Evolutionary conservation across 2,888 invertebrate genomes (phyloP), one percentile per base, ranked within the genome.

Genomic region (Rhaphigaster nebulosa): DNA sequence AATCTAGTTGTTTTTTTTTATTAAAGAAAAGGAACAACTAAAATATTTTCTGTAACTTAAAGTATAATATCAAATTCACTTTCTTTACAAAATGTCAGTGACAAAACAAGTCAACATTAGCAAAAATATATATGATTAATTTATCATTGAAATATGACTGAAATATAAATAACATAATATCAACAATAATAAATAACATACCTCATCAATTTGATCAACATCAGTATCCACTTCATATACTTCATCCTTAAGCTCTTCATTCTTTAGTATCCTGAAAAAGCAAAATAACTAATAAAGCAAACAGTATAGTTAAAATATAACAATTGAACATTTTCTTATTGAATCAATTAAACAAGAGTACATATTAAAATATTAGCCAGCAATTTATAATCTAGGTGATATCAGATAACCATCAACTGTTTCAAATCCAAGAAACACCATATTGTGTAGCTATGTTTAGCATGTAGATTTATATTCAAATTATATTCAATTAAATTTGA

Each of bases 141-240:
- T 87, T 29, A n/a, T 34, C 3, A 41, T 54, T 23, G 87, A 89
- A 90, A 92, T 92, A 38, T 5, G n/a, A 26, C n/a, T 60, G 1
- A 6, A 76, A 34, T 34, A 34, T 18, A 76, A 18, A 38, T 38
- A 88, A 56, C n/a, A n/a, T n/a, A n/a, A n/a, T n/a, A n/a, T n/a
- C n/a, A n/a, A n/a, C n/a, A n/a, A n/a, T n/a, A n/a, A n/a, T n/a
- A n/a, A 10, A 88, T 56, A 56, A 92, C 93, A 93, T 92, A 96
- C 96, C 94, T 97, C 97, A 93, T 97, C 97, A 92, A 96, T 96
- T 92, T 96, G 95, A 94, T 98, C 98, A 90, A 95, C 95, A 94
- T 98, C 97, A 15, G 97, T 96, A 94, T 98, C 98, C 92, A 98
- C 96, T 94, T 98, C 98, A 94, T 98, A 98, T 29, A 97, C 95